Base-by-base conservation (phyloP, 2,113 vertebrate genomes). In the Entomyzon cyanotis region DNA sequence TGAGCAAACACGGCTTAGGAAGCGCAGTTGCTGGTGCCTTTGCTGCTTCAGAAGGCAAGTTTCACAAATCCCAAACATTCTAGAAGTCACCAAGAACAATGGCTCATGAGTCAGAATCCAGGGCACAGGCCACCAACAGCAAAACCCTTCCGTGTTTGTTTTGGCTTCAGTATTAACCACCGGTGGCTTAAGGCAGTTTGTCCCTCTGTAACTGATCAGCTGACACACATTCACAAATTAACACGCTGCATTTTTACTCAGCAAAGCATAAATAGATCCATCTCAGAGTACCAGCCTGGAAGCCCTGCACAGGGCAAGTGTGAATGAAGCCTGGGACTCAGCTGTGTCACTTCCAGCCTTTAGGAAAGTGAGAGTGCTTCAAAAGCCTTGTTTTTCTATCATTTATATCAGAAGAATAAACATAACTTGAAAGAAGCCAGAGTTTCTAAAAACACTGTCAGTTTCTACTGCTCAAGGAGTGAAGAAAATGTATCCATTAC, bases 81-180 rank as follows among this genome's bases (percentile, higher is more conserved):
- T 5, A 12, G 44, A 39, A 60, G 20, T 46, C 24, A 37, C 4
- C 0, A 0, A 27, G 42, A 41, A 69, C 55, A 49, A 37, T 1
- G 25, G 23, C 41, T 63, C 8, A 2, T 4, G 5, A 49, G 15
- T 64, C 30, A 13, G 31, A 86, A 70, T 5, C n/a, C n/a, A n/a
- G 4, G 0, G 41, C 27, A 67, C 35, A 79, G 41, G 37, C n/a
- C 46, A 27, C 0, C 0, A 74, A 70, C 14, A 25, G 65, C 35
- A 27, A 63, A 90, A 33, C 6, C 19, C 25, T 82, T n/a, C 47
- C 0, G 0, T 13, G 31, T 46, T 93, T 52, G 28, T 33, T 90
- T 71, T 39, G 58, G 65, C 25, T 64, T 81, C 50, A 0, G 0
- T 14, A 69, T 73, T 42, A 93, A 85, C 50, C 41, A 59, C 4